phyloP scores from a whole-genome alignment of 2,797 vertebrate species.

The Lepilemur ruficaudatus region DNA sequence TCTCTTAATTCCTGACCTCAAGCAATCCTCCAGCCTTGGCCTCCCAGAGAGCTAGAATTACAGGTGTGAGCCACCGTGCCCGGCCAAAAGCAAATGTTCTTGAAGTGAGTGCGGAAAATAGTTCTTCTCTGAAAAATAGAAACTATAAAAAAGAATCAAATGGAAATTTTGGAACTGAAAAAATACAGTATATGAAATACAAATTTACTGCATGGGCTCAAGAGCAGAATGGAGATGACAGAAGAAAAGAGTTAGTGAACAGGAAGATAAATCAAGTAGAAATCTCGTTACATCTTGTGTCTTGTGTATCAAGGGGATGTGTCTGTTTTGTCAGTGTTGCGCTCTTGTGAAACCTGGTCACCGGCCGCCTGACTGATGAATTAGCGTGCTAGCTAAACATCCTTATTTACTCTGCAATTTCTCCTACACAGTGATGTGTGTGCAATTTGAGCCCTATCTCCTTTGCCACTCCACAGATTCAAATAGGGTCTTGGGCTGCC shows the following conservation, averaged over 20 bases:
- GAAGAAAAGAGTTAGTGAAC: neutral
- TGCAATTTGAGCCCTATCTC: neutral
- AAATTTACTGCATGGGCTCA: neutral
- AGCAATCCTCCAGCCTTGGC: too few species aligned
- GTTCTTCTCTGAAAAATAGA: conserved; percentile 4
- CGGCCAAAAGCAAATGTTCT: neutral
- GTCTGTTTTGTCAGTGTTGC: neutral
- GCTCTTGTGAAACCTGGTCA: neutral
- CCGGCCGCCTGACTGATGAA: neutral
- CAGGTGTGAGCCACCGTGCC: too few species aligned
- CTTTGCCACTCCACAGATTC: neutral
- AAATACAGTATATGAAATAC: neutral
- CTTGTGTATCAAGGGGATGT: neutral
- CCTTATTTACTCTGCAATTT: neutral
- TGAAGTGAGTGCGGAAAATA: neutral
- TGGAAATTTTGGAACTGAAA: conserved; percentile 2
- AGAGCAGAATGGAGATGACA: neutral
- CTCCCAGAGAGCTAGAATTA: too few species aligned
- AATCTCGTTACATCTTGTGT: neutral
- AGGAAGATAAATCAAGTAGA: neutral
- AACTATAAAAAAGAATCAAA: neutral
- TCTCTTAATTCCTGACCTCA: too few species aligned
- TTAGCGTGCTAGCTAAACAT: neutral
- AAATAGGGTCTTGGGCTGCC: neutral
- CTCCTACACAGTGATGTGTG: neutral